Base-by-base conservation (phyloP, 2,113 vertebrate species). In the Eulemur macaco region DNA sequence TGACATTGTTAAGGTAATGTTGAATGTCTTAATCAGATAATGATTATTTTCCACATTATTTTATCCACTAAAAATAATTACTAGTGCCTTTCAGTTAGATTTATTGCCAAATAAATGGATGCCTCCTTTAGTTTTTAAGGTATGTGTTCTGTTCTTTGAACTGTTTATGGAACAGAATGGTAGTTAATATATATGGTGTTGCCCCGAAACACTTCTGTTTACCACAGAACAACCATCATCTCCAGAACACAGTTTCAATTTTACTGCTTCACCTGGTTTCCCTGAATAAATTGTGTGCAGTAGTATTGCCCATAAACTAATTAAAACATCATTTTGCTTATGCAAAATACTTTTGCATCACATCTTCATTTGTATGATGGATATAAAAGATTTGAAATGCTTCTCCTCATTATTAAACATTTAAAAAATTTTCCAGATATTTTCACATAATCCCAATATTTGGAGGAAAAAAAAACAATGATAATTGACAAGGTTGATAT, bases 381-480 rank as follows among this genome's bases (percentile, higher is more conserved):
- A 18, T 29, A 7, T 45, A 64, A 17, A 80, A 77, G 29, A 52
- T 60, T 91, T 73, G 9, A 91, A 89, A 60, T 95, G 0, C 27
- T 23, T 1, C 31, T 95, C 92, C 69, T 89, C 8, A 89, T 91
- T 97, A 4, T 89, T 95, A 21, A 60, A 56, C 20, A 56, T 56
- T 76, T 83, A 96, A 64, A 39, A 39, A 82, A 73, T 21, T 94
- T 54, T 74, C 21, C 50, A 91, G 31, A 9, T 39, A 93, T 92
- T 98, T 95, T 95, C 1, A 96, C 85, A 58, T 25, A 84, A 83
- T 13, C 37, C 1, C 17, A 80, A 5, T 95, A 9, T 64, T 74
- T 82, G 29, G 31, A 34, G 47, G 5, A 54, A 42, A 63, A n/a
- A 39, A 58, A 81, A 42, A 25, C 6, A 88, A 20, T 81, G 47